Conservation (phyloP, 2,888 invertebrate genomes). For the Microctonus hyperodae region DNA sequence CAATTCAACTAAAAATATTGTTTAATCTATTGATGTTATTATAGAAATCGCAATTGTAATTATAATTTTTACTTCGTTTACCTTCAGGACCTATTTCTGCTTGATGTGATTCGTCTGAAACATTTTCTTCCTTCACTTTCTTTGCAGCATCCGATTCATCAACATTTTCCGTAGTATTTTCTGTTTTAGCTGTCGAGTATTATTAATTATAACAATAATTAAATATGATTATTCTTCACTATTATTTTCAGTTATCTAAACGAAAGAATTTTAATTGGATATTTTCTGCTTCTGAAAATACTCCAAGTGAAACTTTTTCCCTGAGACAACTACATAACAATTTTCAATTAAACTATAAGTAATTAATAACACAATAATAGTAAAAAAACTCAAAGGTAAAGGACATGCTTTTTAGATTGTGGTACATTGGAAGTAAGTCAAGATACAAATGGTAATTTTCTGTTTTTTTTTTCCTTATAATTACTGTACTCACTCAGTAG, state of each 20-base stretch:
- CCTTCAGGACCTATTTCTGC: conserved; percentile 61
- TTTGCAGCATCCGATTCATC: conserved; percentile 64
- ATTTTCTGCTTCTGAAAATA: too few species aligned
- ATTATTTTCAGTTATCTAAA: too few species aligned
- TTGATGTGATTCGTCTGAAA: conserved; percentile 46
- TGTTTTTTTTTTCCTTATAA: neutral
- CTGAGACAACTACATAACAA: too few species aligned
- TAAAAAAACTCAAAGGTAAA: neutral
- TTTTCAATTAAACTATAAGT: neutral
- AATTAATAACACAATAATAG: neutral
- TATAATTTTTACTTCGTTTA: conserved; percentile 46
- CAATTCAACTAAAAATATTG: neutral
- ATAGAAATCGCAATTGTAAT: conserved; percentile 27
- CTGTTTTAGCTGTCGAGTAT: conserved; percentile 57
- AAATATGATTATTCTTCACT: neutral
- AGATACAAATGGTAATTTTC: too few species aligned
- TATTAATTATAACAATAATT: conserved; percentile 28
- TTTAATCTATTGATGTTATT: neutral
- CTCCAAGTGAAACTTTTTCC: too few species aligned
- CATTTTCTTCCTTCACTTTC: conserved; percentile 55
- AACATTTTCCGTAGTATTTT: conserved; percentile 56
- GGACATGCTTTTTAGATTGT: neutral
- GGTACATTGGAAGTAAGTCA: neutral
- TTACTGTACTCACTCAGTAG: conserved; percentile 37
- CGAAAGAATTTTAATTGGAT: too few species aligned